phyloP scores from a whole-genome alignment of 2,113 vertebrate species.

The Toxotes jaculatrix region DNA sequence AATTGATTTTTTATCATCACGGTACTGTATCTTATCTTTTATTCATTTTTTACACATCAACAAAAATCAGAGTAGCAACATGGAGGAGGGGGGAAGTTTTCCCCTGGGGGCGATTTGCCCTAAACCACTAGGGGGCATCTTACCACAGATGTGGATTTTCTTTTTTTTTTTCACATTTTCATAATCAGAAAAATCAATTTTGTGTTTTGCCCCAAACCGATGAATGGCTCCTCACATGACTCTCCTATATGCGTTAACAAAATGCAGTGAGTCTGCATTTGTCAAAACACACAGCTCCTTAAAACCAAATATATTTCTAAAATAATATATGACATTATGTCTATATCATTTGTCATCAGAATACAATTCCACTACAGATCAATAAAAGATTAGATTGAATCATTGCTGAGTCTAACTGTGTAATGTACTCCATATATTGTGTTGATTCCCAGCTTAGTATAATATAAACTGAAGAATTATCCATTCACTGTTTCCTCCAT shows the following conservation, averaged over 20 bases:
- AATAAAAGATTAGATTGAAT: not conserved
- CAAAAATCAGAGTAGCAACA: not conserved
- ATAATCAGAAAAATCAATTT: not conserved
- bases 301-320: not conserved
- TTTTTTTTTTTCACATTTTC: not conserved
- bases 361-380: not conserved
- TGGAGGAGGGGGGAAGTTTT: not conserved
- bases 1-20: too few species aligned
- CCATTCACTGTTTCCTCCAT: conserved; percentile 1
- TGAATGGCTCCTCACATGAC: too few species aligned
- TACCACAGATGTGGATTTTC: not conserved
- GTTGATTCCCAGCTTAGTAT: not conserved
- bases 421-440: too few species aligned
- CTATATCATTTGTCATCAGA: not conserved
- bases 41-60: not conserved
- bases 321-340: not conserved
- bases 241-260: too few species aligned
- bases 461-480: conserved; percentile 11
- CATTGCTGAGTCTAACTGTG: not conserved
- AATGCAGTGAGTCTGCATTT: too few species aligned
- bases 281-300: not conserved
- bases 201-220: not conserved
- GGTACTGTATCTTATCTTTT: not conserved
- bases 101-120: not conserved
- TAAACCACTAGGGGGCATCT: not conserved